Evolutionary conservation across 35 echinoderm and acorn worm species (phyloP), one percentile per base, ranked within the genome.

Genomic region (Heliocidaris erythrogramma): DNA sequence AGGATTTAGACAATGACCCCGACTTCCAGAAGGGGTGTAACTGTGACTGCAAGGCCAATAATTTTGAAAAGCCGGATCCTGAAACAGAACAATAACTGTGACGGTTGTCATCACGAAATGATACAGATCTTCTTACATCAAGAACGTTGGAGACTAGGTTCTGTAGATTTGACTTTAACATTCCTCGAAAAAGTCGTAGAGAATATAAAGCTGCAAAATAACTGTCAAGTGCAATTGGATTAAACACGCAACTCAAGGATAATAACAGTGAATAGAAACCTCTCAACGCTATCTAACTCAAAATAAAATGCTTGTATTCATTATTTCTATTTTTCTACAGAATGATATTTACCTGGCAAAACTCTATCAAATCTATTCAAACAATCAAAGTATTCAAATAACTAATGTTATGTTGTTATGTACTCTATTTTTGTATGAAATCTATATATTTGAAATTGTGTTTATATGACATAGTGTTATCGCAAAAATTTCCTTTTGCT

Each of bases 21-120:
- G 47, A 32, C 31, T 59, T 92, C 12, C 4, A 48, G 47, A 92
- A 92, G 21, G 91, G 91, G 48, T 89, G 87, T 18, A 89, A n/a
- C 9, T 92, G 91, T 59, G 49, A 59, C 49, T 92, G 91, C 32
- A 92, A 92, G 91, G 48, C n/a, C 12, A 5, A 2, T 48, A 49
- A 92, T 14, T 59, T 7, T 49, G 91, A 50, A 30, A 92, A 92
- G 11, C 48, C 50, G 21, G 91, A 92, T 59, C 91, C 91, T 30
- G 49, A 52, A 12, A 92, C 91, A 59, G 91, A 92, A 92, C 91
- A 92, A 92, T 92, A 30, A 92, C 6, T 92, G 32, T 89, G 31
- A 18, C 11, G 31, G 14, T 89, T 2, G 7, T 13, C 12, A 89
- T 48, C 47, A 89, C 5, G 18, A 42, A 42, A n/a, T 89, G 47